A percentile compares a stretch with the other conserved stretches of the same genome.
phyloP scores from a whole-genome alignment of 1,140 invertebrate genomes.

The Phocides pigmalion region DNA sequence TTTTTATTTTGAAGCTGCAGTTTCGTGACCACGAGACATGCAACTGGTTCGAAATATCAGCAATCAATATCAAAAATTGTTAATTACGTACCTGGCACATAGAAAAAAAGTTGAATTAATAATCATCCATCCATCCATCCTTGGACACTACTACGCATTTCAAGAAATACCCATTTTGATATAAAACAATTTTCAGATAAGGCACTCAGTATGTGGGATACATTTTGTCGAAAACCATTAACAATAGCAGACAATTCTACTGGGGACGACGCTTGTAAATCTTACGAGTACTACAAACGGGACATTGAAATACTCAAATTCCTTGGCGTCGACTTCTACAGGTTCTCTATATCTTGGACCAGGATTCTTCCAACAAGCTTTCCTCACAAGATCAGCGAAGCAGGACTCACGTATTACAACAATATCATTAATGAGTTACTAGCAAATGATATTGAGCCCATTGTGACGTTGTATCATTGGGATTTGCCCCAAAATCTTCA shows the following conservation, averaged over 20 bases:
- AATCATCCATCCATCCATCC: no score
- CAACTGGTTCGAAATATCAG: no score
- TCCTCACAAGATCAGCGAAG: conserved; percentile 78
- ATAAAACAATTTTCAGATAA: conserved; percentile 59
- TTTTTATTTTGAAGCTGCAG: no score
- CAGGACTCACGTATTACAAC: conserved; percentile 85
- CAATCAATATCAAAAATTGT: no score
- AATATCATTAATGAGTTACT: conserved; percentile 84
- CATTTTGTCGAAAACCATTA: conserved; percentile 46
- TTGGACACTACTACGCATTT: no score
- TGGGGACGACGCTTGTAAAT: conserved; percentile 87
- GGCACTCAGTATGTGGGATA: conserved; percentile 63
- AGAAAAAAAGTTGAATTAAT: no score
- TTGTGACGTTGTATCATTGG: conserved; percentile 78
- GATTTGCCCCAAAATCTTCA: conserved; percentile 70
- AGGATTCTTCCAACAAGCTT: conserved; percentile 85
- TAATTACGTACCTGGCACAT: no score
- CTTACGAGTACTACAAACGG: conserved; percentile 83
- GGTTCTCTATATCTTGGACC: conserved; percentile 87
- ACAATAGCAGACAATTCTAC: conserved; percentile 70
- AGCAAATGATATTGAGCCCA: conserved; percentile 81
- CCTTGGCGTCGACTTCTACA: conserved; percentile 82
- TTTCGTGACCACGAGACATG: no score
- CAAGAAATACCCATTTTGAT: no score
- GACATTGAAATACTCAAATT: conserved; percentile 82